Evolutionary conservation across 2,797 vertebrate genomes (phyloP).

Genomic region (Cryptoprocta ferox): DNA sequence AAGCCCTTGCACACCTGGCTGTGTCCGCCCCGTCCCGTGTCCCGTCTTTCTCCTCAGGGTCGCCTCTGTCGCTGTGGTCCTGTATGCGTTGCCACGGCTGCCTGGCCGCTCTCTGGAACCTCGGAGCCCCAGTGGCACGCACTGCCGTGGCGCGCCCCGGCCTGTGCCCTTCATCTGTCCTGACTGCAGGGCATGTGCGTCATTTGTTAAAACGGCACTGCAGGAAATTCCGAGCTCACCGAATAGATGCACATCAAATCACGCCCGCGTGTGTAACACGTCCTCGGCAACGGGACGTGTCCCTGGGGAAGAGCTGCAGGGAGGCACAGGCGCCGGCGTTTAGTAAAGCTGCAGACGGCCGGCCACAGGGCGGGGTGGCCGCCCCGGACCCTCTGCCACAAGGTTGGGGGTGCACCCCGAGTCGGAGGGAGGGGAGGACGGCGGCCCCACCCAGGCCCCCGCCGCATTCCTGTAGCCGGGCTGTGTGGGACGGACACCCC

Average conservation of each 20-base stretch:
- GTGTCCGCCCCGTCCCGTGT: neutral
- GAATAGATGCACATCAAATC: constrained; percentile 93
- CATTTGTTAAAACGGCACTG: constrained; percentile 82
- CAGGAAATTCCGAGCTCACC: constrained; percentile 84
- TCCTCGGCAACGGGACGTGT: neutral
- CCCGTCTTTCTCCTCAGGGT: neutral
- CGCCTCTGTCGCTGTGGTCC: neutral
- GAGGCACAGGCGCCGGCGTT: no score
- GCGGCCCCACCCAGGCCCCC: neutral
- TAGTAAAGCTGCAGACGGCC: neutral
- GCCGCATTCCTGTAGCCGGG: neutral
- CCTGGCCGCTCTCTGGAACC: neutral
- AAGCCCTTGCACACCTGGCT: neutral
- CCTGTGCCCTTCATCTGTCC: no score
- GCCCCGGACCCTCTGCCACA: neutral
- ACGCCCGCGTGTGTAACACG: constrained; percentile 90
- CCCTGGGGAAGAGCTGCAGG: no score
- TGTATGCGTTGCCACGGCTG: neutral
- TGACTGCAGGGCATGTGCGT: rapidly evolving
- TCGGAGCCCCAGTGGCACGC: no score
- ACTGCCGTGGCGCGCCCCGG: neutral
- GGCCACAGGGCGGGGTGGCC: neutral
- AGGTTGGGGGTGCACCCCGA: neutral
- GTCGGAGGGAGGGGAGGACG: neutral
- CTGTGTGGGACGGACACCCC: neutral